A percentile compares a stretch with the other conserved stretches of the same genome.
Conservation (phyloP, 2,888 invertebrate species). For the Xylota sylvarum region DNA sequence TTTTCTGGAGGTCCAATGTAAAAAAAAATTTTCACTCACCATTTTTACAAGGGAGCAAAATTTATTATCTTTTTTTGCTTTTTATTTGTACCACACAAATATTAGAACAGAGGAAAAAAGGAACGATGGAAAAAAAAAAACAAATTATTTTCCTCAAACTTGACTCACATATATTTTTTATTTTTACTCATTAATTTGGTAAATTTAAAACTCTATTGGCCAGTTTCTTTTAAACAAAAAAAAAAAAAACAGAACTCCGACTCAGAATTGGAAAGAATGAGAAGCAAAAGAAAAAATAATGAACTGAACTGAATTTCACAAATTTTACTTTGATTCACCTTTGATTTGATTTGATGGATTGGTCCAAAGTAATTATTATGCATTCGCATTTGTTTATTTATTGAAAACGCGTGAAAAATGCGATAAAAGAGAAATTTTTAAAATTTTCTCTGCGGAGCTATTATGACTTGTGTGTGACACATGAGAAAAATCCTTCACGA, state of each 20-base stretch:
- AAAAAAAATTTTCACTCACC: conserved; percentile 44
- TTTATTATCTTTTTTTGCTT: conserved; percentile 17
- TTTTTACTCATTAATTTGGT: neutral
- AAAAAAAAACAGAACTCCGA: conserved; percentile 37
- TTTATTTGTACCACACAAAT: conserved; percentile 23
- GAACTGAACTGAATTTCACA: conserved; percentile 69
- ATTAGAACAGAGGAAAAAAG: conserved; percentile 39
- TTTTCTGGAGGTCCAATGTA: conserved; percentile 21
- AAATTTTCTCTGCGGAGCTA: conserved; percentile 76
- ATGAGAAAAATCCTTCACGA: conserved; percentile 77
- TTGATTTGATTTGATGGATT: conserved; percentile 75
- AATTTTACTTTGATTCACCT: conserved; percentile 72
- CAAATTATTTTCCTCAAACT: conserved; percentile 8
- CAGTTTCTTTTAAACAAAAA: neutral
- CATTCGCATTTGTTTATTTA: conserved; percentile 70
- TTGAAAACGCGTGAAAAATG: conserved; percentile 62
- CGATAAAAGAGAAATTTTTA: conserved; percentile 66
- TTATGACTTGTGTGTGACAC: conserved; percentile 77
- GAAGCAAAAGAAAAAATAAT: conserved; percentile 50
- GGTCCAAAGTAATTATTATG: conserved; percentile 72
- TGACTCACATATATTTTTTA: neutral
- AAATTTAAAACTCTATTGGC: neutral
- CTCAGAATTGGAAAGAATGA: conserved; percentile 37
- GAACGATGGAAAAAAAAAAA: conserved; percentile 17
- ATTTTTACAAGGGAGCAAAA: conserved; percentile 30